Percentiles rank a stretch among this genome's conserved stretches.
Evolutionary conservation across 2,113 vertebrate species (phyloP).

Genomic region (Anolis sagrei): DNA sequence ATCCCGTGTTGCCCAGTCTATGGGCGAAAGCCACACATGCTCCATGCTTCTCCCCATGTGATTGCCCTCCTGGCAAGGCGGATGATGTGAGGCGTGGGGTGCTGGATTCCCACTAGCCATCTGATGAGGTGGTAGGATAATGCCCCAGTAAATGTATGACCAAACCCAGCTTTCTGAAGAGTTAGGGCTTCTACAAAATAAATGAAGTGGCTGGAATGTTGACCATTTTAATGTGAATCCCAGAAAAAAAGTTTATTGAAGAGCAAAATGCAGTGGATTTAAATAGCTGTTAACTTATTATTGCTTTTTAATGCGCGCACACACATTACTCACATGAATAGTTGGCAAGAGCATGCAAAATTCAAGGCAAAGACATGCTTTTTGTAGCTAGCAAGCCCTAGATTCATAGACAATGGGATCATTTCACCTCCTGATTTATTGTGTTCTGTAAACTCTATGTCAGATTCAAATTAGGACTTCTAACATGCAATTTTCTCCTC

Average conservation of each 20-base stretch:
- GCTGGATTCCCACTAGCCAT: no score
- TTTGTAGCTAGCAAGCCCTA: not conserved
- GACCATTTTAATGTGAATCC: not conserved
- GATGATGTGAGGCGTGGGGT: no score
- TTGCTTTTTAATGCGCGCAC: not conserved
- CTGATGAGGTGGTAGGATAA: no score
- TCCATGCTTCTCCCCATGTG: no score
- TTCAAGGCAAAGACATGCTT: not conserved
- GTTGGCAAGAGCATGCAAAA: not conserved
- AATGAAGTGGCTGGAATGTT: not conserved
- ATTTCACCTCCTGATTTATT: slow-evolving; percentile 24
- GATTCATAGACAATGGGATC: not conserved
- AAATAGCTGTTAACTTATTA: not conserved
- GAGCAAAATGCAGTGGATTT: not conserved
- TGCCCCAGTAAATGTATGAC: no score
- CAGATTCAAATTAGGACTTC: slow-evolving; percentile 21
- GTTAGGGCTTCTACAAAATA: not conserved
- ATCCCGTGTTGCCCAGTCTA: no score
- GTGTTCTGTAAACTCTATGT: not conserved
- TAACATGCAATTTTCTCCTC: slow-evolving; percentile 1
- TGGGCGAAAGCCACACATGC: no score
- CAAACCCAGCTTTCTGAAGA: no score
- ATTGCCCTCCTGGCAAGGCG: no score
- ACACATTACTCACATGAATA: not conserved
- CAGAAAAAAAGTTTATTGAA: not conserved